Percentiles rank a stretch among this genome's conserved stretches.
These are phyloP conservation scores for Kryphioiulus occultus DNA, from an alignment of 2,888 invertebrate species.

Conservation along the genomic window DNA sequence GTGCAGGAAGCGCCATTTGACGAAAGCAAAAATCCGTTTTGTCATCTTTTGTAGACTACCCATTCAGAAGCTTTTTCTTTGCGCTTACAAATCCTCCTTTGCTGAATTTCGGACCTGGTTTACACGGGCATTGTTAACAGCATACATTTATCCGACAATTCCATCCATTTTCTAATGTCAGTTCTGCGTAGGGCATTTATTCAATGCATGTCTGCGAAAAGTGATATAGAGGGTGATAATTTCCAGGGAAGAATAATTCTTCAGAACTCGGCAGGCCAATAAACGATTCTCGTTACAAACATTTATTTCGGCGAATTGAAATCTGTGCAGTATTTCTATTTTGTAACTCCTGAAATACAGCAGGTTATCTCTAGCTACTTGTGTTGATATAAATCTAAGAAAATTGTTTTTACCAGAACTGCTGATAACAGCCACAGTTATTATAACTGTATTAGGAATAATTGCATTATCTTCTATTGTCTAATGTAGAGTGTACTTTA, in stretches of 20 bases:
- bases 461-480: no score
- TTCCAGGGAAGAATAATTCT: neutral
- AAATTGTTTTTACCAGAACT: no score
- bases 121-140: neutral
- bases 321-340: neutral
- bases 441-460: no score
- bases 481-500: no score
- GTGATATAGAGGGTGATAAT: constrained; percentile 10
- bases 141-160: neutral
- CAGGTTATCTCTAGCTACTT: no score
- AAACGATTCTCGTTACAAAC: neutral
- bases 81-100: neutral
- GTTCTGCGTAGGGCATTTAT: neutral
- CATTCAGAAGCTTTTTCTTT: neutral
- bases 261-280: neutral
- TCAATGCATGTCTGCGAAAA: neutral
- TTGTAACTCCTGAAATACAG: no score
- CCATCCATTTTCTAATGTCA: constrained; percentile 25
- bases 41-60: neutral
- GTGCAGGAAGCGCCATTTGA: constrained; percentile 20
- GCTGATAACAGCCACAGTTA: no score
- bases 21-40: neutral
- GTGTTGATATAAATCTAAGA: no score
- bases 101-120: neutral
- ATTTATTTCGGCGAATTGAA: neutral